Base-by-base conservation (phyloP, 2,888 invertebrate genomes). In the Ennomos fuscantarius region DNA sequence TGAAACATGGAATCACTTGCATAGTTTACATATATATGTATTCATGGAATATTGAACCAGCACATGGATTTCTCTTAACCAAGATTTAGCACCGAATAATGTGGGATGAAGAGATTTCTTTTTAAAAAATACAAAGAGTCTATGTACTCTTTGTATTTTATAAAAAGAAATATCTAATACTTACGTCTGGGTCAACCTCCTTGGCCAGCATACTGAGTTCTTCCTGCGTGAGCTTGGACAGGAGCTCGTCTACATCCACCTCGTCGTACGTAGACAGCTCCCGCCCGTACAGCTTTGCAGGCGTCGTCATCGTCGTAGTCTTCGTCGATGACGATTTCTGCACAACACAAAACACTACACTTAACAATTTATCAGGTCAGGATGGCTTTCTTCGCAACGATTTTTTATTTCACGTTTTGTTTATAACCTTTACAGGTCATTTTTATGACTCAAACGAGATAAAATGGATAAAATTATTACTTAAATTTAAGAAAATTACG, bases 101-200 rank as follows among this genome's bases (percentile, higher is more conserved):
- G 6, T 24, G 24, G n/a, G 24, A 24, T 24, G 5, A 3, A 24
- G 10, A 49, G 9, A 10, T 3, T 8, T 32, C 10, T 2, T 1
- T 11, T 11, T 1, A 40, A 8, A 34, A 10, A 35, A 13, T 54
- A 1, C 31, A 58, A 55, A 43, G 37, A 52, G 48, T 49, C n/a
- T n/a, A n/a, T n/a, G n/a, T n/a, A n/a, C n/a, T n/a, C n/a, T n/a
- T n/a, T n/a, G n/a, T n/a, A n/a, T n/a, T n/a, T n/a, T n/a, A n/a
- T n/a, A n/a, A n/a, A n/a, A n/a, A n/a, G n/a, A n/a, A n/a, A n/a
- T n/a, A n/a, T n/a, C n/a, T n/a, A n/a, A 24, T 78, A 95, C 97
- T 97, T 93, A 99, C 99, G 94, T 99, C 99, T 68, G 99, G 99
- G 93, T 99, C 99, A 73, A 99, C 99, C 94, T 99, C 99, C 93